These are phyloP conservation scores for Rousettus madagascariensis DNA, from an alignment of 2,797 vertebrate species.

Conservation along the genomic window DNA sequence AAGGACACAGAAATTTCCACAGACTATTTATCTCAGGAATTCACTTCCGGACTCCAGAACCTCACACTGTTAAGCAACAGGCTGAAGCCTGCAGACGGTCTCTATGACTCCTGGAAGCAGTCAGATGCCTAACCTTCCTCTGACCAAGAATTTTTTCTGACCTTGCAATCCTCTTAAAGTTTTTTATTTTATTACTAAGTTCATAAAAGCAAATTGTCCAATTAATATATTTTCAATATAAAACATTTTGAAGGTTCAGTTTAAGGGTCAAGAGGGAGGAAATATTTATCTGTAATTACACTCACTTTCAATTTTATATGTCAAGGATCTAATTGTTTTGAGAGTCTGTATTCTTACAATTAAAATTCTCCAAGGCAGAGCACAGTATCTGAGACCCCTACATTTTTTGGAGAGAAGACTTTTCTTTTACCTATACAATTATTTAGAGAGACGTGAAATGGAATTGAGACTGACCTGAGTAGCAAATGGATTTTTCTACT, in stretches of 20 bases:
- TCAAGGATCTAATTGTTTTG: neutral
- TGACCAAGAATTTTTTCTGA: constrained; percentile 19
- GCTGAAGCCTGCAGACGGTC: neutral
- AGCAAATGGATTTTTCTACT: neutral
- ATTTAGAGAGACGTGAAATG: neutral
- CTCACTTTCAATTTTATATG: neutral
- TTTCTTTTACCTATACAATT: neutral
- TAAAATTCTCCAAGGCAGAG: neutral
- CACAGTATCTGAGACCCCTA: neutral
- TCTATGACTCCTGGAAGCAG: neutral
- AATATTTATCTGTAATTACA: neutral
- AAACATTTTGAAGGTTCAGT: neutral
- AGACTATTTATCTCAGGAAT: constrained; percentile 56
- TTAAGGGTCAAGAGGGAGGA: neutral
- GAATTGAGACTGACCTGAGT: neutral
- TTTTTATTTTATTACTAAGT: neutral
- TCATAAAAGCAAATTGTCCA: neutral
- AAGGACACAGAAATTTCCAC: constrained; percentile 43
- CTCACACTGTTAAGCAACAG: constrained; percentile 49
- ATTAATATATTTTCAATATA: neutral
- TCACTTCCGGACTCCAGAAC: constrained; percentile 68
- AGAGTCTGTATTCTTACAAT: neutral
- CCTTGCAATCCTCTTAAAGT: neutral
- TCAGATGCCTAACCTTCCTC: constrained; percentile 28
- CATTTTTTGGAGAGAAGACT: neutral